Evolutionary conservation across 1,140 invertebrate genomes (phyloP), one percentile per base, ranked within the genome.

Genomic region (Procambarus clarkii): DNA sequence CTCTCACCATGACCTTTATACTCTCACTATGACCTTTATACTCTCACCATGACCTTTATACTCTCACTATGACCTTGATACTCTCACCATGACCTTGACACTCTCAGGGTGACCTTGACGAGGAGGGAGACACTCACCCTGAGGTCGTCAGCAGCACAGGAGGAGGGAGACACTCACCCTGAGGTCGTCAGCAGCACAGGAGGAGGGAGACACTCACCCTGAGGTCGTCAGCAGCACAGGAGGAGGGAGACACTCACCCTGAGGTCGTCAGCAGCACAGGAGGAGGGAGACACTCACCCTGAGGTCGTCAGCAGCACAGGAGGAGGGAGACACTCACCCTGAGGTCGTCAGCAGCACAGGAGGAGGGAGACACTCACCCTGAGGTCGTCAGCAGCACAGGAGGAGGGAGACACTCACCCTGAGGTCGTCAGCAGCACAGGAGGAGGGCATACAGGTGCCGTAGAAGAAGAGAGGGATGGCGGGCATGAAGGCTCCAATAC

Each of bases 401-500:
- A 34, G 44, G 15, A 44, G 4, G 50, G 13, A 54, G 8, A 54
- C 50, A 54, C 50, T 54, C 13, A 54, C 50, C 50, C 34, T 46
- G 18, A 89, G 48, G 71, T 89, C 78, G 9, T 89, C 64, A 4
- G n/a, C 60, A 2, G 87, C 76, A 60, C 87, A 89, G 79, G 44
- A 24, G 64, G 58, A 54, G 3, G 87, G 87, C 64, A 89, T 89
- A 64, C 87, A 89, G 71, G 87, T 89, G n/a, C 87, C 87, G 79
- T 89, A 89, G 64, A 77, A 83, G 18, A 18, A 15, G 21, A 88
- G 71, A 7, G 50, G 24, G 24, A 60, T 18, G 0, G 50, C 9
- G 7, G 50, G 24, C 46, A 80, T 44, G 7, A 64, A n/a, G 9
- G 46, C 45, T 15, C 54, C 54, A 24, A 69, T 48, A 15, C 77